phyloP scores from a whole-genome alignment of 2,888 invertebrate genomes.

The Eupeodes latifasciatus region DNA sequence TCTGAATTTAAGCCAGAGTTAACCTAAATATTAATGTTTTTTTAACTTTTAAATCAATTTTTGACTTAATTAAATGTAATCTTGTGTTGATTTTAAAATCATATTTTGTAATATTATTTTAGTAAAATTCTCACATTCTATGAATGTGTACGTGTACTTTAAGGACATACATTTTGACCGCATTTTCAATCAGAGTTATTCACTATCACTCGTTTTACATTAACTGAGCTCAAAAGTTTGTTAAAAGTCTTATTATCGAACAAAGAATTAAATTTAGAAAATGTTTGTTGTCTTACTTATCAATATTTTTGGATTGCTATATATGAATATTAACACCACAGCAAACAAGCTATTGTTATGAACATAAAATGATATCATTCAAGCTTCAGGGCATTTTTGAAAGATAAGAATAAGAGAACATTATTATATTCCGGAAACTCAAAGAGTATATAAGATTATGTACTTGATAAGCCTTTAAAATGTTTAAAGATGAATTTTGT shows the following conservation, averaged over 20 bases:
- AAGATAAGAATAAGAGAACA: not conserved
- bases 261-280: not conserved
- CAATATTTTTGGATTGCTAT: not conserved
- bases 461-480: not conserved
- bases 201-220: not conserved
- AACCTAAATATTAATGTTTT: too few relatives aligned
- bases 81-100: too few relatives aligned
- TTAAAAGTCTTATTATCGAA: not conserved
- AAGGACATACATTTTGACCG: too few relatives aligned
- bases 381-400: not conserved
- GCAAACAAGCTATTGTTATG: conserved; percentile 9
- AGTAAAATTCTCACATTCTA: too few relatives aligned
- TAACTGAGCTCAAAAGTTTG: not conserved
- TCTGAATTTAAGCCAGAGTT: too few relatives aligned
- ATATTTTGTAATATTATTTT: too few relatives aligned
- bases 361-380: conserved; percentile 1
- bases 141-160: too few relatives aligned
- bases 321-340: not conserved
- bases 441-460: not conserved
- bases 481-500: not conserved
- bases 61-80: too few relatives aligned
- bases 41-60: too few relatives aligned
- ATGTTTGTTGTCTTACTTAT: not conserved
- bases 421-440: not conserved
- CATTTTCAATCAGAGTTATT: too few relatives aligned